A percentile compares a stretch with the other conserved stretches of the same genome.
These are phyloP conservation scores for Crypturellus undulatus DNA, from an alignment of 2,113 vertebrate species.

Conservation along the genomic window DNA sequence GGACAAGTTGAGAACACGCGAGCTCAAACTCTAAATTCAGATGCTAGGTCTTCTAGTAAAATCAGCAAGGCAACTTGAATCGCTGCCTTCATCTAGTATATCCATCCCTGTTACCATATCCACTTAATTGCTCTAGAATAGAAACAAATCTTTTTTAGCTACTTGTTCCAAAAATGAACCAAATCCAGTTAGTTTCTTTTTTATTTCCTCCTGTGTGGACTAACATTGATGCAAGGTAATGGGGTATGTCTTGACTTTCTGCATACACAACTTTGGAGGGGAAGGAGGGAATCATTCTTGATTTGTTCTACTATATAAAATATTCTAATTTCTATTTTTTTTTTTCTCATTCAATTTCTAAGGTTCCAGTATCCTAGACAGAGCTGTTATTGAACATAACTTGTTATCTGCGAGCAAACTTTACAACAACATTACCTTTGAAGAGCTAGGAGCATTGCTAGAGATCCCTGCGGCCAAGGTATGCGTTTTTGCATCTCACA, in stretches of 20 bases:
- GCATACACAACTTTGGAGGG: accelerated
- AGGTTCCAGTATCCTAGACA: conserved; percentile 98
- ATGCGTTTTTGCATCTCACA: neutral
- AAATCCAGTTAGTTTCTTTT: neutral
- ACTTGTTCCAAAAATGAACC: neutral
- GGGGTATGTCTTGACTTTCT: neutral
- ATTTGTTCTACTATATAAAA: neutral
- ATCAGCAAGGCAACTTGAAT: neutral
- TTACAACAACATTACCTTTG: conserved; percentile 99
- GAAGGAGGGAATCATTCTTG: neutral
- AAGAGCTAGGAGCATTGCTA: conserved; percentile 95
- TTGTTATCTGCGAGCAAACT: conserved; percentile 98
- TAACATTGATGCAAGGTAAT: neutral
- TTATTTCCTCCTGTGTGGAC: neutral
- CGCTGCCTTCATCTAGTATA: neutral
- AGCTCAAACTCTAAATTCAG: neutral
- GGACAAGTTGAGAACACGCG: neutral
- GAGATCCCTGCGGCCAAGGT: conserved; percentile 99
- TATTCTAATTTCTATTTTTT: neutral
- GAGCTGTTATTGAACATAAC: conserved; percentile 99
- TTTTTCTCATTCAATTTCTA: neutral
- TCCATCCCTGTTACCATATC: neutral
- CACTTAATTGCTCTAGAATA: neutral
- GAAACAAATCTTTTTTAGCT: neutral
- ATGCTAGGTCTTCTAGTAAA: neutral